Base-by-base conservation (phyloP, 2,797 vertebrate species). In the Lithobates pipiens region DNA sequence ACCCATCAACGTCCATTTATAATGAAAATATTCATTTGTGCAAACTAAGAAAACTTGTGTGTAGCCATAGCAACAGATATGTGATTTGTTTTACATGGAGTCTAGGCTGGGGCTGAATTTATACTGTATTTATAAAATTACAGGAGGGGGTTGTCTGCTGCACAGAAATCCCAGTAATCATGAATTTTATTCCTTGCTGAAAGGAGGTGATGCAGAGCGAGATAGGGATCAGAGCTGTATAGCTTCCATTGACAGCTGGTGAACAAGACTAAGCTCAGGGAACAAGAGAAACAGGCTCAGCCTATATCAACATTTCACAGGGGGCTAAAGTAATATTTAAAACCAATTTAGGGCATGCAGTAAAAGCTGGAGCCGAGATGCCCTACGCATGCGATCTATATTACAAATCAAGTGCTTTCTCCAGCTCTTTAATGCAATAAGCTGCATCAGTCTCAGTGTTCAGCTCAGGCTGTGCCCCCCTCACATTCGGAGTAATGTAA, bases 241-340 rank as follows among this genome's bases (percentile, higher is more conserved):
- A 74, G 81, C 80, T 79, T 83, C 57, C 80, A 86, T 74, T 83
- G 85, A 86, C 85, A 86, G 85, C 80, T 87, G 81, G 80, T 70
- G 80, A 83, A 80, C 76, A 83, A 44, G 69, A 50, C 85, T 87
- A 87, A 87, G 85, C 85, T 76, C 13, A 32, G 63, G 61, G 77
- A 87, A 87, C 81, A 87, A 75, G 76, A 87, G 81, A 46, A 82
- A 78, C 75, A 68, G 85, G 80, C 80, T 86, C 80, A 82, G 68
- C 75, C 54, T 77, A 83, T 76, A 83, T 86, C 85, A 86, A 83
- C 70, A 79, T 87, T 87, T 87, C 85, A 83, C 81, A 83, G 69
- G 85, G 85, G 81, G 85, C 81, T 87, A 83, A 87, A 87, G 85
- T 83, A 79, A 87, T 87, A 87, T 87, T 86, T 87, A 87, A 83